Conservation (phyloP, 2,888 invertebrate species). For the Cacoxenus indagator region DNA sequence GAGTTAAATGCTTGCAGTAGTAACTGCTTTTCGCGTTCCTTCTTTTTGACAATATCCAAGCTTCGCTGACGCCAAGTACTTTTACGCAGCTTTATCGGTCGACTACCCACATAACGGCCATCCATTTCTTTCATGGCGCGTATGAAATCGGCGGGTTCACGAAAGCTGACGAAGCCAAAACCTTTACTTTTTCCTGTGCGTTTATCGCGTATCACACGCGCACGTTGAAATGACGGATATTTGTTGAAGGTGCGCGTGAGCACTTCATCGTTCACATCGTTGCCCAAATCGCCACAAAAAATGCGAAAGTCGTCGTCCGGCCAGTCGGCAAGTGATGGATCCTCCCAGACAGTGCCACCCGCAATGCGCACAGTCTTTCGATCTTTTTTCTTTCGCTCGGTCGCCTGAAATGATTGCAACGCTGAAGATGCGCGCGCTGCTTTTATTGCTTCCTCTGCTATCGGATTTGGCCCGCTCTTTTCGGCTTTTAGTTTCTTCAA, state of each 20-base stretch:
- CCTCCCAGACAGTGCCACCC: slow-evolving; percentile 97
- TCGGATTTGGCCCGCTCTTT: slow-evolving; percentile 76
- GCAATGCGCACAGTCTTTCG: slow-evolving; percentile 84
- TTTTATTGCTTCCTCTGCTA: slow-evolving; percentile 77
- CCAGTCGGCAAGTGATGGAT: slow-evolving; percentile 94
- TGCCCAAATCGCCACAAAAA: slow-evolving; percentile 99
- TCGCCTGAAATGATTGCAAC: slow-evolving; percentile 74
- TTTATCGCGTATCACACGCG: slow-evolving; percentile 96
- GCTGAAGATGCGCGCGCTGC: slow-evolving; percentile 76
- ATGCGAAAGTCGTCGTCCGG: slow-evolving; percentile 98
- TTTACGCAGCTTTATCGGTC: slow-evolving; percentile 97
- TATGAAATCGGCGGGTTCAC: slow-evolving; percentile 97
- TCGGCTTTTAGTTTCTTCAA: slow-evolving; percentile 77
- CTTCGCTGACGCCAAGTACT: slow-evolving; percentile 96
- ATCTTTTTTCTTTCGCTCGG: slow-evolving; percentile 72
- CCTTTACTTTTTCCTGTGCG: slow-evolving; percentile 98
- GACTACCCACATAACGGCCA: slow-evolving; percentile 98
- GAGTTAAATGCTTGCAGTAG: slow-evolving; percentile 74
- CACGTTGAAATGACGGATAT: slow-evolving; percentile 92
- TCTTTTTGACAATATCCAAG: slow-evolving; percentile 93
- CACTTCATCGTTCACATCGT: slow-evolving; percentile 98
- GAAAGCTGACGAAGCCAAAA: slow-evolving; percentile 98
- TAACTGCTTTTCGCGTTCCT: slow-evolving; percentile 94
- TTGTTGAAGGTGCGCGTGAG: slow-evolving; percentile 96
- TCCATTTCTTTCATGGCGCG: slow-evolving; percentile 99